Conservation (phyloP, 2,797 vertebrate genomes). For the Toxotes lorentzi region DNA sequence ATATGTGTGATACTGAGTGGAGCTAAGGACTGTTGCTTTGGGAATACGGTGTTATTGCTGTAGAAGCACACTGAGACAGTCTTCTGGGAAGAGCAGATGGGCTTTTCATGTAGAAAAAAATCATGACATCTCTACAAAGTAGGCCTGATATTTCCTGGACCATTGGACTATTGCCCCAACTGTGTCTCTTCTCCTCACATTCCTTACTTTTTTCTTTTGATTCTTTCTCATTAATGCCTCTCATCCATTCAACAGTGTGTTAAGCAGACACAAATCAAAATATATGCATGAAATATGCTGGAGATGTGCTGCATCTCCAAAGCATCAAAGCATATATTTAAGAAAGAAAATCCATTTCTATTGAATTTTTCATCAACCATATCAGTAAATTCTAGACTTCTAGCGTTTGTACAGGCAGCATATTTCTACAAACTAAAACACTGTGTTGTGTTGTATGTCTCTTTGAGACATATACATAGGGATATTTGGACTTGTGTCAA, state of each 20-base stretch:
- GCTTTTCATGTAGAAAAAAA: conserved; percentile 86
- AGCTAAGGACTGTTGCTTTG: conserved; percentile 67
- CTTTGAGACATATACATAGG: background rate
- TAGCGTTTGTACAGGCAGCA: background rate
- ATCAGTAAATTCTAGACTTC: background rate
- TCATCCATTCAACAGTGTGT: background rate
- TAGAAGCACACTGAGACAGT: conserved; percentile 72
- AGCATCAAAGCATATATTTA: background rate
- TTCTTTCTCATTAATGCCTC: background rate
- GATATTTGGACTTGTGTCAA: background rate
- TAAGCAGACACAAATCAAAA: conserved; percentile 4
- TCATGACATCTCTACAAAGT: conserved; percentile 77
- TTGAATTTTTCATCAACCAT: background rate
- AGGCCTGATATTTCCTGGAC: conserved; percentile 68
- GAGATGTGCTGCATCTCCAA: background rate
- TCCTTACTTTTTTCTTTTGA: background rate
- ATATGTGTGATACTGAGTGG: conserved; percentile 67
- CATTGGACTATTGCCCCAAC: conserved; percentile 32
- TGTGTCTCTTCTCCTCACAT: background rate
- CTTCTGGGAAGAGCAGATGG: conserved; percentile 83
- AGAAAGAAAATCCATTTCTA: conserved; percentile 3
- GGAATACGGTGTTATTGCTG: conserved; percentile 78
- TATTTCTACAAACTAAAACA: background rate
- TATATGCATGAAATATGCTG: background rate
- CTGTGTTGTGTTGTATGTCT: background rate